Conservation (phyloP, 2,888 invertebrate genomes). For the Andrena praecox region DNA sequence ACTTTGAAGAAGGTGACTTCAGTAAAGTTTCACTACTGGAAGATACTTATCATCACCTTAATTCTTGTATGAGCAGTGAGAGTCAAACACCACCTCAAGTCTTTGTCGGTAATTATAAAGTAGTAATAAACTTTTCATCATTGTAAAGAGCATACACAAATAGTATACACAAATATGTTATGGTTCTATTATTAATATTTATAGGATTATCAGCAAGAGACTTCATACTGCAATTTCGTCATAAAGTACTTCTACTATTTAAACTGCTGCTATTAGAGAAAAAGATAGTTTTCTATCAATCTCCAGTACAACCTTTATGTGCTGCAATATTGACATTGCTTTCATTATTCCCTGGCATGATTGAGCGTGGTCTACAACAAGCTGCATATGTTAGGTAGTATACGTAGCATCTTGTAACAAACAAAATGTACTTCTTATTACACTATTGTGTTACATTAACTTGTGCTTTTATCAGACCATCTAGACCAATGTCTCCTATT, state of each 20-base stretch:
- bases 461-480: slow-evolving; percentile 85
- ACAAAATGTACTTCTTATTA: background rate
- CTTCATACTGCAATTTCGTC: slow-evolving; percentile 93
- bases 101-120: slow-evolving; percentile 87
- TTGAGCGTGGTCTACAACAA: slow-evolving; percentile 93
- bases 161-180: background rate
- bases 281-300: slow-evolving; percentile 95
- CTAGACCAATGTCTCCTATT: slow-evolving; percentile 90
- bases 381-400: slow-evolving; percentile 92
- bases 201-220: slow-evolving; percentile 93
- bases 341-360: slow-evolving; percentile 95
- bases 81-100: slow-evolving; percentile 88
- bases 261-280: slow-evolving; percentile 96
- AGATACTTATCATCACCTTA: slow-evolving; percentile 96
- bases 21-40: slow-evolving; percentile 94
- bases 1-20: slow-evolving; percentile 98
- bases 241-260: slow-evolving; percentile 96
- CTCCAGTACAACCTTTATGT: slow-evolving; percentile 96
- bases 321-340: slow-evolving; percentile 94
- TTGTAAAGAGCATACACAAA: background rate
- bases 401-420: background rate
- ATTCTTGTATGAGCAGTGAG: slow-evolving; percentile 90
- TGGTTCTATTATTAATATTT: slow-evolving; percentile 72
- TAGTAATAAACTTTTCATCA: background rate
- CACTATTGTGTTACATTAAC: background rate